phyloP scores from a whole-genome alignment of 1,140 invertebrate species.

The Tetramorium alpestre region DNA sequence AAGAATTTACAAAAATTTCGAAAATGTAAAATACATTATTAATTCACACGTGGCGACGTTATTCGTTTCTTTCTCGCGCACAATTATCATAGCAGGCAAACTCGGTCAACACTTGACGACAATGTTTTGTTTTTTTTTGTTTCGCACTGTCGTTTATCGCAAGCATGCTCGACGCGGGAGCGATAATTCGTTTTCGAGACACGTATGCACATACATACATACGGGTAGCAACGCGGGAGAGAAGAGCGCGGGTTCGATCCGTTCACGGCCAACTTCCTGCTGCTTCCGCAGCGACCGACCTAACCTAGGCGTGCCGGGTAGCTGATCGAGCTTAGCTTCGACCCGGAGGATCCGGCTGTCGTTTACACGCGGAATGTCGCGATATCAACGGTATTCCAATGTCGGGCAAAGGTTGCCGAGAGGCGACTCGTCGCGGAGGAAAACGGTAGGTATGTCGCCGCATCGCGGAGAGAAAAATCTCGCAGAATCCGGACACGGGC shows the following conservation, averaged over 20 bases:
- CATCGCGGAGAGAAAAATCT: neutral
- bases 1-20: neutral
- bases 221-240: neutral
- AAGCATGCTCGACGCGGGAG: neutral
- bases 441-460: neutral
- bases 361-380: neutral
- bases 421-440: neutral
- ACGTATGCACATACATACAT: neutral
- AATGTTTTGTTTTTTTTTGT: neutral
- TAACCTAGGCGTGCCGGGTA: slow-evolving; percentile 33
- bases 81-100: neutral
- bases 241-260: slow-evolving; percentile 34
- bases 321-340: neutral
- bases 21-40: neutral
- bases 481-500: slow-evolving; percentile 36
- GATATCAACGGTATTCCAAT: neutral
- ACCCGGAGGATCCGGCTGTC: neutral
- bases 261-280: slow-evolving; percentile 22
- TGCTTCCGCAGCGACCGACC: neutral
- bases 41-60: neutral
- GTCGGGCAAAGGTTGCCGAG: neutral
- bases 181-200: slow-evolving; percentile 7
- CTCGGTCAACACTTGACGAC: neutral
- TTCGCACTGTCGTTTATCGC: neutral
- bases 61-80: neutral